Conservation (phyloP, 1,140 invertebrate species). For the Venturia canescens region DNA sequence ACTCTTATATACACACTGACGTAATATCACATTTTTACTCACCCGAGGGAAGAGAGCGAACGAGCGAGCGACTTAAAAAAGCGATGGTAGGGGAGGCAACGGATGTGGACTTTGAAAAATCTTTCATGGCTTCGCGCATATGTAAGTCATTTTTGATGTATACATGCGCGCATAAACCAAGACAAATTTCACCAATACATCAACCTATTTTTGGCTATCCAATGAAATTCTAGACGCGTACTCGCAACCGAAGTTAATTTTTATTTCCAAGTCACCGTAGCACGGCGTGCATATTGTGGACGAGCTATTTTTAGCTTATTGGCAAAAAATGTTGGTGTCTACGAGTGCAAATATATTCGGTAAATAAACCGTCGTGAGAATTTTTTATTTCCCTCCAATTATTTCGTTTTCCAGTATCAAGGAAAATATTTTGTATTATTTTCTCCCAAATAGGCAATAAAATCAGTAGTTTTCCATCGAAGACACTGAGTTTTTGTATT, state of each 20-base stretch:
- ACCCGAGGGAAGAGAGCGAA: neutral
- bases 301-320: no score
- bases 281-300: neutral
- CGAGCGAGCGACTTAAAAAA: no score
- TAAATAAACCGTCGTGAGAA: no score
- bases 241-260: neutral
- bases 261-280: neutral
- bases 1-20: slow-evolving; percentile 49
- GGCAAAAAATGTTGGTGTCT: no score
- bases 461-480: neutral
- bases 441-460: no score
- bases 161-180: neutral
- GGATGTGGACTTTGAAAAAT: slow-evolving; percentile 5
- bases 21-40: slow-evolving; percentile 24
- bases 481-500: neutral
- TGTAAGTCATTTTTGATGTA: neutral
- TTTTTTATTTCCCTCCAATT: no score
- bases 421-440: no score
- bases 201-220: neutral
- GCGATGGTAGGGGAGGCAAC: neutral
- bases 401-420: no score
- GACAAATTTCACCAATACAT: neutral
- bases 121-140: neutral
- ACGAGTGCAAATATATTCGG: no score
- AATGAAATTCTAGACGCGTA: neutral